These are phyloP conservation scores for Drosophila maculinotata DNA, from an alignment of 2,888 invertebrate genomes.

Conservation along the genomic window DNA sequence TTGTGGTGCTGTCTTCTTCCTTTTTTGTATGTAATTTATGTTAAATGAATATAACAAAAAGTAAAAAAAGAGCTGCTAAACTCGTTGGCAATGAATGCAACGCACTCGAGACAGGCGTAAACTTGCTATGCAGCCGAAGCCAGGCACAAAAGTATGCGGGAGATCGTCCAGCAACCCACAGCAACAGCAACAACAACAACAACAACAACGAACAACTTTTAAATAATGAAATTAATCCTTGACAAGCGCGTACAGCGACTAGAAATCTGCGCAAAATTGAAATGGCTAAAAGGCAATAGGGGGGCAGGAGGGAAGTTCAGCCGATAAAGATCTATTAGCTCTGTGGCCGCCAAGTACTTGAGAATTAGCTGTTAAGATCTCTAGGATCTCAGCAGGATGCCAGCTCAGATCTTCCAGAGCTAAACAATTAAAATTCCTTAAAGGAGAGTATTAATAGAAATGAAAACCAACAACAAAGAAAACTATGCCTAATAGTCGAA, in stretches of 20 bases:
- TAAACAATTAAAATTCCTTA: slow-evolving; percentile 75
- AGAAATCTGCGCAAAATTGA: slow-evolving; percentile 52
- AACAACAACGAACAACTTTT: slow-evolving; percentile 51
- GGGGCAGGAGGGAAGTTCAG: neutral
- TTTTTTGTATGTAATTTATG: slow-evolving; percentile 81
- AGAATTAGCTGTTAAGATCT: slow-evolving; percentile 35
- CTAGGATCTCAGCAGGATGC: slow-evolving; percentile 57
- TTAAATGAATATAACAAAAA: slow-evolving; percentile 82
- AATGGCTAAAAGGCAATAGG: slow-evolving; percentile 27
- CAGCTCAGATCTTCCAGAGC: slow-evolving; percentile 13
- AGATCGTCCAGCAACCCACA: slow-evolving; percentile 66
- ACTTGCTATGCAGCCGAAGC: slow-evolving; percentile 68
- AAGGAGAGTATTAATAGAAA: slow-evolving; percentile 48
- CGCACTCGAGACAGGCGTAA: slow-evolving; percentile 73
- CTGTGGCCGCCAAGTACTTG: slow-evolving; percentile 25
- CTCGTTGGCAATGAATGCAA: slow-evolving; percentile 70
- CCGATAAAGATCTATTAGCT: slow-evolving; percentile 73
- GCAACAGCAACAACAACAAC: no score
- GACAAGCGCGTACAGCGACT: slow-evolving; percentile 73
- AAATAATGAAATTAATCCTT: slow-evolving; percentile 85
- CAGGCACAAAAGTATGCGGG: slow-evolving; percentile 82
- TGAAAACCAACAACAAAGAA: slow-evolving; percentile 19
- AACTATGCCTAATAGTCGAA: slow-evolving; percentile 4
- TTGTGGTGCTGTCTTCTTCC: slow-evolving; percentile 11
- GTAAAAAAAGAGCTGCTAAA: slow-evolving; percentile 74